Base-by-base conservation (phyloP, 64 coral and sea anemone genomes). In the Stichodactyla helianthus region DNA sequence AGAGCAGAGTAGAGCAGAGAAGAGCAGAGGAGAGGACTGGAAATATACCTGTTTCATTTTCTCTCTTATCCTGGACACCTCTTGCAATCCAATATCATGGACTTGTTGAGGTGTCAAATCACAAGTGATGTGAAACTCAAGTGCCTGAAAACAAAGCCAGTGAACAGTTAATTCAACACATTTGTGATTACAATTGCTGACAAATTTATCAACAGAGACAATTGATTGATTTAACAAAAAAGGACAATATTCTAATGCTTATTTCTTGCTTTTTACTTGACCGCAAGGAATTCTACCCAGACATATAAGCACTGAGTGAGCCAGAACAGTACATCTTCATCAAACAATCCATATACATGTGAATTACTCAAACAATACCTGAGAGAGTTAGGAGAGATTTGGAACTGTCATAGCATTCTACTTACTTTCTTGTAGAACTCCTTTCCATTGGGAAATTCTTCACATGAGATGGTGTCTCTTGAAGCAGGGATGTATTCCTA, bases 401-500 rank as follows among this genome's bases (percentile, higher is more conserved):
- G 14, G 55, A 1, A 15, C 14, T 58, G 8, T 11, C 55, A 58
- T 58, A 1, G 14, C 14, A 11, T 58, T 58, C 1, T 4, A 31
- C 25, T 74, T 74, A 74, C 68, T 35, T 74, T 81, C 13, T 77
- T 51, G 54, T 95, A 95, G 85, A 83, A 93, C 6, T 92, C 84
- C 14, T 70, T 79, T 77, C 94, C 94, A 81, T 87, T 70, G 50
- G 94, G 94, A 77, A 93, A 81, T 10, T 95, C 82, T 10, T 82
- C 18, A 51, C 90, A 92, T 52, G 87, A 35, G 65, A 95, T 95
- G 44, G 84, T 84, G 0, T 92, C 87, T 31, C 94, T 85, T 18
- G 87, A 59, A 11, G 91, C 90, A 80, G 90, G 94, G 84, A 95
- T 71, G 55, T 95, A 95, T 71, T 92, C 91, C 94, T 95, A 58